phyloP scores from a whole-genome alignment of 1,140 invertebrate genomes.

The Zophobas morio region DNA sequence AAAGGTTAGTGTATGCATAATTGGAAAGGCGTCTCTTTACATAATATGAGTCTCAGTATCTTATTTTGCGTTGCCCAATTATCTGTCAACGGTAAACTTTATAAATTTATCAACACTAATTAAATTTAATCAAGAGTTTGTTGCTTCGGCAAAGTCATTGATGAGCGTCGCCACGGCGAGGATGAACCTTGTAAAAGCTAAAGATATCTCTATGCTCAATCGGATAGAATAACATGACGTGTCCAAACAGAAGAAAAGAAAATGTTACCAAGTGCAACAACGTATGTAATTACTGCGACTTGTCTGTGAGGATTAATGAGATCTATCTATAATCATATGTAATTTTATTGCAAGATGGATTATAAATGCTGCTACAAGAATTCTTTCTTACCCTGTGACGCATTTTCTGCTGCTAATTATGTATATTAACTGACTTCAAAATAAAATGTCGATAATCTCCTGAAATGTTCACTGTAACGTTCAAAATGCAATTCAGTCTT shows the following conservation, averaged over 20 bases:
- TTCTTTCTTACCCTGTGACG: not conserved
- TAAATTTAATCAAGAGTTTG: constrained; percentile 34
- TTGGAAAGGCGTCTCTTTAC: constrained; percentile 14
- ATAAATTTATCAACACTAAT: constrained; percentile 24
- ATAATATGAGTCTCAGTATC: not conserved
- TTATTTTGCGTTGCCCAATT: constrained; percentile 3
- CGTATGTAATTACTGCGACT: constrained; percentile 35
- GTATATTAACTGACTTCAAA: not conserved
- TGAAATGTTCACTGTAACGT: not conserved
- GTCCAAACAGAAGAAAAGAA: constrained; percentile 8
- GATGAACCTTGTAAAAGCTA: constrained; percentile 18
- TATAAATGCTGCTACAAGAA: constrained; percentile 11
- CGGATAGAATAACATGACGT: constrained; percentile 10
- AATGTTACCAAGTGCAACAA: constrained; percentile 25
- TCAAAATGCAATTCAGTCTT: not conserved
- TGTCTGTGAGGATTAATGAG: constrained; percentile 27
- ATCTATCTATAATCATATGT: constrained; percentile 30
- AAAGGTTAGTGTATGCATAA: constrained; percentile 20
- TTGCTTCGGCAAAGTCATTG: constrained; percentile 1
- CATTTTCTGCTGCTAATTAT: constrained; percentile 17
- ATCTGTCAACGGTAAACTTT: not conserved
- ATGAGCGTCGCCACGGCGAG: constrained; percentile 27
- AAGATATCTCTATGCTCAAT: constrained; percentile 13
- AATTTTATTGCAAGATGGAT: constrained; percentile 34
- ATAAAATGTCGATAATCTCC: not conserved